Base-by-base conservation (phyloP, 2,113 vertebrate species). In the Pungitius pungitius region DNA sequence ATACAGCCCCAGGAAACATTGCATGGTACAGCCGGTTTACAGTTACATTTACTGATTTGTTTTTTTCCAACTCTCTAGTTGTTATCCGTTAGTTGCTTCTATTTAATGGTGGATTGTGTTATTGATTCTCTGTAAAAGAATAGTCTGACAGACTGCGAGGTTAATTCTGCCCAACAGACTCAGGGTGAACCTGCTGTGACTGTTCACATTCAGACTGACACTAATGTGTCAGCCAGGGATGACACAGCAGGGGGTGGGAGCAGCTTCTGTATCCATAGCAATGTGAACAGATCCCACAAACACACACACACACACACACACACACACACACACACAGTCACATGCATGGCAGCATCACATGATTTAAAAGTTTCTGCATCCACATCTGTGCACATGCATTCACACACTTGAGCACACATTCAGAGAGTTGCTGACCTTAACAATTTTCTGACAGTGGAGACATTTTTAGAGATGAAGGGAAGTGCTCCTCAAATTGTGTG, bases 171-270 rank as follows among this genome's bases (percentile, higher is more conserved):
- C 65, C 51, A 66, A 62, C 8, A 13, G 61, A 75, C 11, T 30
- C 72, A 35, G 72, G 65, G 82, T 73, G 69, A 81, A 76, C 88
- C 78, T 22, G 77, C 87, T 91, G 85, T 52, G 87, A 71, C 56
- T 18, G 30, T 14, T 81, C 79, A 62, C 58, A 82, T 66, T 76
- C 82, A 56, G 64, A 69, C 69, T 80, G 82, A 87, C 78, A 59
- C 82, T 86, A 88, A 83, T 86, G 86, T 65, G 51, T 17, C 71
- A 67, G 60, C 61, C 65, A 65, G 58, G 47, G 76, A 73, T 68
- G 73, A 74, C 79, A 57, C 85, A 83, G 75, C 82, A 27, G 77
- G 74, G 27, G 59, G 49, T 56, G 20, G 14, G 56, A 78, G 68
- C 24, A n/a, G 61, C 70, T 40, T 45, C 40, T 59, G 54, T 54